Evolutionary conservation across 2,113 vertebrate genomes (phyloP), one percentile per base, ranked within the genome.

Genomic region (Tricholaema leucomelas): DNA sequence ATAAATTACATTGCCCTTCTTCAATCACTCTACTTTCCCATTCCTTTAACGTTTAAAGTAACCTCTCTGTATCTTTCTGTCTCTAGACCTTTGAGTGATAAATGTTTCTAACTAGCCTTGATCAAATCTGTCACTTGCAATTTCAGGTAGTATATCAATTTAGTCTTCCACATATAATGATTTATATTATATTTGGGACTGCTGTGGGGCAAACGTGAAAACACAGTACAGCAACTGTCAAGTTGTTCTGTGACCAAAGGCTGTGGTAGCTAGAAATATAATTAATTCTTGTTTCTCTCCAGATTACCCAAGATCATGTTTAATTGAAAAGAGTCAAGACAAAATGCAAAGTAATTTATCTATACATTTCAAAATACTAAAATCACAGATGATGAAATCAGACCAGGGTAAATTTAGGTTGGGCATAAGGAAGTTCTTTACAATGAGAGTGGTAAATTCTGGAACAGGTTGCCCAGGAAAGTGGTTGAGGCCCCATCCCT

Each of bases 1-100:
- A 98, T 98, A 97, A 98, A 98, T 98, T 95, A 97, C 94, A 96
- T 84, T 96, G 97, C 96, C 96, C 91, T 94, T 93, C 95, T 94
- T 97, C 97, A 96, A 95, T 97, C 96, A 94, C 52, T 97, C 95
- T 67, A 97, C 90, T 97, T 96, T 95, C 87, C 91, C 95, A 95
- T 88, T 89, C 74, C 94, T 97, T 96, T 96, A 88, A 95, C 93
- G 95, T 93, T 96, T 95, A 96, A 96, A 96, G 96, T 95, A 97
- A 96, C 94, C 96, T 93, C 90, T 96, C 93, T 89, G 78, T 93
- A 96, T 88, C 84, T 96, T 94, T 97, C 92, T 97, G 87, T 95
- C 96, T 97, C 93, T 74, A 96, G 96, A 94, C 90, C 94, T 96
- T 90, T 95, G 92, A 96, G 92, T 97, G 97, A 96, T 96, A 97